Percentiles rank a stretch among this genome's conserved stretches.
phyloP scores from a whole-genome alignment of 2,113 vertebrate species.

The Sebastes schlegelii region DNA sequence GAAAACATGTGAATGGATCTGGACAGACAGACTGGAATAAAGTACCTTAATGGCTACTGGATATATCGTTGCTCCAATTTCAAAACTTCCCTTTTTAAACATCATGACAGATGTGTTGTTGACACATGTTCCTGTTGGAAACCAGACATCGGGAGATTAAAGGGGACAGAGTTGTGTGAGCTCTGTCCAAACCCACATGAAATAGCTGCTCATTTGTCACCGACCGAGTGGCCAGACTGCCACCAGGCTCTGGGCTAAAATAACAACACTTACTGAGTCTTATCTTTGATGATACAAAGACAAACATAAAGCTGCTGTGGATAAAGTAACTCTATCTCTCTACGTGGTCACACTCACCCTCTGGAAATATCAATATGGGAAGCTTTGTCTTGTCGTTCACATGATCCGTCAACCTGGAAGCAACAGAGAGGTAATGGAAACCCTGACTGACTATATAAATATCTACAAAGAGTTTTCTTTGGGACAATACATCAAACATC shows the following conservation, averaged over 20 bases:
- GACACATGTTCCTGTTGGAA: slow-evolving; percentile 92
- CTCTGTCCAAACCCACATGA: slow-evolving; percentile 38
- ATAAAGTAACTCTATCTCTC: slow-evolving; percentile 9
- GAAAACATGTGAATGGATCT: neutral
- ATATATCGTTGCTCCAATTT: slow-evolving; percentile 96
- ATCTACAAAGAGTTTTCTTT: slow-evolving; percentile 12
- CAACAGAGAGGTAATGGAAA: slow-evolving; percentile 51
- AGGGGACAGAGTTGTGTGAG: slow-evolving; percentile 18
- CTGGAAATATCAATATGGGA: slow-evolving; percentile 92
- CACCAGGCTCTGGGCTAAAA: slow-evolving; percentile 22
- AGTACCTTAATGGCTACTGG: slow-evolving; percentile 93
- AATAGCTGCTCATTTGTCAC: slow-evolving; percentile 25
- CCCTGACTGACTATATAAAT: slow-evolving; percentile 4
- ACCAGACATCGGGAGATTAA: slow-evolving; percentile 45
- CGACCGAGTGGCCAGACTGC: slow-evolving; percentile 12
- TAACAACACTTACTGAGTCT: slow-evolving; percentile 13
- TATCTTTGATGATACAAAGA: slow-evolving; percentile 32
- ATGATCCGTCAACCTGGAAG: slow-evolving; percentile 91
- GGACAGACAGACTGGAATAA: neutral
- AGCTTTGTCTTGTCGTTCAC: slow-evolving; percentile 92
- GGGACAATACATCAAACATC: slow-evolving; percentile 29
- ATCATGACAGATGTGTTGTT: slow-evolving; percentile 99
- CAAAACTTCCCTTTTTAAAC: slow-evolving; percentile 99
- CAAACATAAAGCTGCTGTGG: slow-evolving; percentile 10
- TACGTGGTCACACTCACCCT: slow-evolving; percentile 70